phyloP scores from a whole-genome alignment of 2,797 vertebrate species.

The Hephaestus fuliginosus region DNA sequence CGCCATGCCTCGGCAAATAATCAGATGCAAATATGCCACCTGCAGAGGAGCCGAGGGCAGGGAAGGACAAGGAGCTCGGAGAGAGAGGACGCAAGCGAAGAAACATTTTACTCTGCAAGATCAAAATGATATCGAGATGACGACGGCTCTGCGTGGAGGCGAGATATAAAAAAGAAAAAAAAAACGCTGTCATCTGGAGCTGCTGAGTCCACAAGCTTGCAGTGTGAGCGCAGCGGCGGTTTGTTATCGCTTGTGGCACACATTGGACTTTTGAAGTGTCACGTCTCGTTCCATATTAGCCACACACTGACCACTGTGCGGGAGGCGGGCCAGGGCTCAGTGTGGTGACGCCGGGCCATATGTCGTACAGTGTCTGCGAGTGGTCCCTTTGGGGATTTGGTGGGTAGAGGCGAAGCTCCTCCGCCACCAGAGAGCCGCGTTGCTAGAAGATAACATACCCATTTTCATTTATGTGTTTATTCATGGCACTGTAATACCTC shows the following conservation, averaged over 20 bases:
- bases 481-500: constrained; percentile 2
- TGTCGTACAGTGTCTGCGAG: constrained; percentile 13
- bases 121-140: constrained; percentile 47
- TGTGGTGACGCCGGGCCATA: constrained; percentile 43
- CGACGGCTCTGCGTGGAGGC: neutral
- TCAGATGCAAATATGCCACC: constrained; percentile 57
- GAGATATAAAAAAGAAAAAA: constrained; percentile 32
- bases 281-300: constrained; percentile 48
- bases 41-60: constrained; percentile 27
- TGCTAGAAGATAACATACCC: constrained; percentile 13
- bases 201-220: constrained; percentile 58
- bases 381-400: constrained; percentile 11
- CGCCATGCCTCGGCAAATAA: constrained; percentile 46
- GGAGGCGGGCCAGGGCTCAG: constrained; percentile 50
- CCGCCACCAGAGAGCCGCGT: neutral
- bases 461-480: constrained; percentile 8
- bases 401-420: constrained; percentile 7
- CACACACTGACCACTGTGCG: constrained; percentile 36
- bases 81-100: constrained; percentile 13
- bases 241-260: constrained; percentile 54
- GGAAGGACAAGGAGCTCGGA: constrained; percentile 29
- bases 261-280: constrained; percentile 56
- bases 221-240: neutral
- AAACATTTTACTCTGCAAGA: constrained; percentile 46
- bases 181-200: constrained; percentile 42